Evolutionary conservation across 2,113 vertebrate species (phyloP), one percentile per base, ranked within the genome.

Genomic region (Motacilla alba): DNA sequence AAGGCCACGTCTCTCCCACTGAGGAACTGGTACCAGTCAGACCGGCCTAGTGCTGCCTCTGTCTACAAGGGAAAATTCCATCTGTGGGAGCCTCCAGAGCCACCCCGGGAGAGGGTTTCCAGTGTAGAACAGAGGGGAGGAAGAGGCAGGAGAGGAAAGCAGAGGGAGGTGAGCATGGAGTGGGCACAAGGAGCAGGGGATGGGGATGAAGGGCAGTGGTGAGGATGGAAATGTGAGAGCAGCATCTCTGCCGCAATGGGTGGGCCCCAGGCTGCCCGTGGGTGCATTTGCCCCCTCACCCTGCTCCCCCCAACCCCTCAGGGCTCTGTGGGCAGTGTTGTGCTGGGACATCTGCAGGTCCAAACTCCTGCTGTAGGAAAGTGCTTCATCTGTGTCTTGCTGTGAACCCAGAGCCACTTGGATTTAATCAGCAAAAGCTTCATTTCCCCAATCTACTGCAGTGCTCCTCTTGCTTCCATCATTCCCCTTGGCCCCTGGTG

Each of bases 1-100:
- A 6, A 58, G 50, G 33, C 6, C 53, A 14, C 2, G 0, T 12
- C n/a, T 18, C 6, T 66, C 11, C 28, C 28, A 0, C 7, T 0
- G 6, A 64, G 60, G 56, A 84, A 31, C 47, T 2, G 9, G 41
- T 27, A 24, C 35, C 28, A 12, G 53, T 59, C 17, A 44, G 18
- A 5, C 18, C 0, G 7, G n/a, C 23, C 26, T 27, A 44, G 39
- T 0, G 0, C 47, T 30, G 22, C 20, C 46, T 2, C 26, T 33
- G 6, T 59, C 50, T 27, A 15, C 39, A 2, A 11, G 22, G 20
- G 49, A 30, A 41, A 53, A 35, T 26, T 13, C 19, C 26, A 23
- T 2, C 58, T 1, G 2, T 2, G 15, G 17, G 49, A 64, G 33
- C 11, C 8, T 52, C 56, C 22, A 10, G 66, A 58, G 62, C 44